Percentiles rank a stretch among this genome's conserved stretches.
Evolutionary conservation across 2,113 vertebrate species (phyloP).

Genomic region (Phalacrocorax carbo): DNA sequence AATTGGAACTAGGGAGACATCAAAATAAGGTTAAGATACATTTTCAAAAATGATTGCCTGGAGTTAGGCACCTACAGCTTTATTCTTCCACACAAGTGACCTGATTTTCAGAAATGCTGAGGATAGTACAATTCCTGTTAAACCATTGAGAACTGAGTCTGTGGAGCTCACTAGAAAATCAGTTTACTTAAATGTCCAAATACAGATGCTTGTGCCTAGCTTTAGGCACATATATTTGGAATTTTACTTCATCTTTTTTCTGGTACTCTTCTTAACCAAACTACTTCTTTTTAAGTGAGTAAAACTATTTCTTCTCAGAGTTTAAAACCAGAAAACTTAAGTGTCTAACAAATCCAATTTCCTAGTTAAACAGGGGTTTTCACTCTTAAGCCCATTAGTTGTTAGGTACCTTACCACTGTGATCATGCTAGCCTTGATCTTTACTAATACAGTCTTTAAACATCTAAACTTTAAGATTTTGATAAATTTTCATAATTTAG

Average conservation of each 20-base stretch:
- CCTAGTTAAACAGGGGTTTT: neutral
- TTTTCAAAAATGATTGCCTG: conserved; percentile 18
- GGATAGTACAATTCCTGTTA: neutral
- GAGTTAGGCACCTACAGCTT: neutral
- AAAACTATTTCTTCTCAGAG: neutral
- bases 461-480: neutral
- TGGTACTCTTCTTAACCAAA: neutral
- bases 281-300: neutral
- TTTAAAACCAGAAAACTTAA: neutral
- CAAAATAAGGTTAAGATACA: neutral
- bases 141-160: neutral
- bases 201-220: neutral
- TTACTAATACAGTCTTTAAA: neutral
- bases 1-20: neutral
- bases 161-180: neutral
- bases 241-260: neutral
- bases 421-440: neutral
- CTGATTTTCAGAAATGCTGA: conserved; percentile 36
- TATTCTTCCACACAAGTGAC: conserved; percentile 13
- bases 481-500: neutral
- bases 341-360: neutral
- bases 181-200: neutral
- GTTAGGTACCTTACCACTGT: neutral
- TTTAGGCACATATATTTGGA: neutral
- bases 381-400: neutral